Conservation (phyloP, 2,888 invertebrate species). For the Zaprionus bogoriensis region DNA sequence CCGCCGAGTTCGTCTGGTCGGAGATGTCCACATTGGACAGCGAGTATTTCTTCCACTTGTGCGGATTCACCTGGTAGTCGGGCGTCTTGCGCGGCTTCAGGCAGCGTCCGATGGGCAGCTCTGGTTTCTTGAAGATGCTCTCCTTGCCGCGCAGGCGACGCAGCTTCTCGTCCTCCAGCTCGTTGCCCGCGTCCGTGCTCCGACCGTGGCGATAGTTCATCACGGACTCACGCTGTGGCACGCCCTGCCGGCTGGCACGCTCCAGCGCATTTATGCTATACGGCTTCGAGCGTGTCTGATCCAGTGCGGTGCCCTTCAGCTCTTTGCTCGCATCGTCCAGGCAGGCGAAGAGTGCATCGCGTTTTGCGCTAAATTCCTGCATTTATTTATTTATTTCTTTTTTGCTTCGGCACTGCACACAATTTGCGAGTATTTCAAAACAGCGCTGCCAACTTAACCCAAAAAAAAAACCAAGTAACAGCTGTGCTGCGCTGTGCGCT, state of each 20-base stretch:
- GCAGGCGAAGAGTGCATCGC: conserved; percentile 88
- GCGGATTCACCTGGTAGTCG: conserved; percentile 87
- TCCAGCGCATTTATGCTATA: conserved; percentile 81
- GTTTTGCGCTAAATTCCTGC: conserved; percentile 85
- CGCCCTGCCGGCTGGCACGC: conserved; percentile 75
- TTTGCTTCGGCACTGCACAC: neutral
- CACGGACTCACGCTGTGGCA: conserved; percentile 29
- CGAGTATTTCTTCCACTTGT: conserved; percentile 92
- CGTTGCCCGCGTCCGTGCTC: conserved; percentile 30
- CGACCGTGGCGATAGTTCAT: conserved; percentile 65
- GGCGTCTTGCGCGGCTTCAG: conserved; percentile 84
- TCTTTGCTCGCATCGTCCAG: conserved; percentile 86
- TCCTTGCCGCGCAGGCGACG: conserved; percentile 84
- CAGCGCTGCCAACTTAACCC: conserved; percentile 30
- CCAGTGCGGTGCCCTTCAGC: conserved; percentile 82
- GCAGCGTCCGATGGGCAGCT: conserved; percentile 86
- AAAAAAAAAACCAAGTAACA: too few species aligned
- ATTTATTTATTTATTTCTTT: conserved; percentile 52
- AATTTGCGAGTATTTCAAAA: conserved; percentile 68
- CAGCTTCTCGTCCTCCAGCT: conserved; percentile 49
- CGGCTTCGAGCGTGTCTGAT: conserved; percentile 68
- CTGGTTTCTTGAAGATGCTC: conserved; percentile 91
- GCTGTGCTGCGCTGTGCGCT: conserved; percentile 14
- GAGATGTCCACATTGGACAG: conserved; percentile 93
- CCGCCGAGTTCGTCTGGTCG: conserved; percentile 89